These are phyloP conservation scores for Cichladusa arquata DNA, from an alignment of 2,113 vertebrate species.

Conservation along the genomic window DNA sequence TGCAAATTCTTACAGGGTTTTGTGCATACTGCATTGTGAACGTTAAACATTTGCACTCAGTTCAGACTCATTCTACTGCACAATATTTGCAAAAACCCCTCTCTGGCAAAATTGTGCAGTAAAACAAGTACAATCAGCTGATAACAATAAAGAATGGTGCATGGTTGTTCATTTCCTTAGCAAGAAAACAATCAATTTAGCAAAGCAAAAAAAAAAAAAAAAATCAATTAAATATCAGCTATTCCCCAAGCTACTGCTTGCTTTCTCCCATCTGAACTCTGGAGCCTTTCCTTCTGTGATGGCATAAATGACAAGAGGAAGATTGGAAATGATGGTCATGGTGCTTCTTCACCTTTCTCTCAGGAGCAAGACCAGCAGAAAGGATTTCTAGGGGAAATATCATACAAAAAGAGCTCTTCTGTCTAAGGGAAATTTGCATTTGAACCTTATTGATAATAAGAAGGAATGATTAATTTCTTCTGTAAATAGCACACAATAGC, in stretches of 20 bases:
- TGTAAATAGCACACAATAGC: background rate
- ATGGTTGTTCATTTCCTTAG: slow-evolving; percentile 5
- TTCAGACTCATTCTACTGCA: background rate
- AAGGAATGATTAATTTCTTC: background rate
- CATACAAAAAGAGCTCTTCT: background rate
- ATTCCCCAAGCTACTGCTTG: slow-evolving; percentile 3
- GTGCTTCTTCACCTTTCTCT: background rate
- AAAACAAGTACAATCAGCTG: slow-evolving; percentile 17
- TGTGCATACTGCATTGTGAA: background rate
- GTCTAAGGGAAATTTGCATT: background rate
- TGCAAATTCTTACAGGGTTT: background rate
- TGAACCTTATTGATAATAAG: background rate
- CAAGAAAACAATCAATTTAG: slow-evolving; percentile 51
- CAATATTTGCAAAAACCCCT: background rate
- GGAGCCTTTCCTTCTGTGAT: background rate
- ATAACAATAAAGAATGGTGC: slow-evolving; percentile 36
- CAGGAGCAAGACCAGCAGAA: background rate
- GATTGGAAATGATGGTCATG: background rate
- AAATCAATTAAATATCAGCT: slow-evolving; percentile 56
- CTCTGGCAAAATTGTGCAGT: background rate
- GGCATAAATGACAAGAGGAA: background rate
- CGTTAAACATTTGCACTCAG: background rate
- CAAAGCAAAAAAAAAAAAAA: slow-evolving; percentile 32
- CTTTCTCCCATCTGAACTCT: background rate
- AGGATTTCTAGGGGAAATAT: background rate